Evolutionary conservation across 2,113 vertebrate species (phyloP), one percentile per base, ranked within the genome.

Genomic region (Anarhynchus alexandrinus): DNA sequence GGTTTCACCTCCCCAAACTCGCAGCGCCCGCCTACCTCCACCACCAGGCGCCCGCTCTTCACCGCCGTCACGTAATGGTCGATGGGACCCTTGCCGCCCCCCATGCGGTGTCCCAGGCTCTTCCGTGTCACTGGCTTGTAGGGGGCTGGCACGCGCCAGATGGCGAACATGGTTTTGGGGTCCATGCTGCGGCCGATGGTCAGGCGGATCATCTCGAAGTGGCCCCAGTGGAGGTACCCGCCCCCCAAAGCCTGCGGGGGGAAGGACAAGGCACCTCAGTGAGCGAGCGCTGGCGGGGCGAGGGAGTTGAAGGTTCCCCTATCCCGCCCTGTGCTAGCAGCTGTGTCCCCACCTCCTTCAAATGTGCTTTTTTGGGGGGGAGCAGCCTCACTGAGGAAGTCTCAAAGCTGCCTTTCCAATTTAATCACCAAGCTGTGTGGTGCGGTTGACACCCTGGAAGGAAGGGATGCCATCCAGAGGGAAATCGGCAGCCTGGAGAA

Each of bases 201-300:
- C 58, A 99, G 95, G 61, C 99, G 99, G 29, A 99, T 99, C 99
- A 99, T 99, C 97, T 99, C 99, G 6, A 99, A 97, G 97, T 99
- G 99, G 59, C 99, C 99, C 99, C 99, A 99, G 16, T 98, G 99
- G 34, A 99, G 98, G 95, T 99, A 99, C 2, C 99, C 99, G 0
- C 99, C 99, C 66, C 99, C 99, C 84, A 99, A 17, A 4, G 99
- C 99, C 99, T 99, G 90, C 1, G 45, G 43, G n/a, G 65, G 32
- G 76, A 42, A 51, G 49, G 22, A 51, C 12, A 23, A 12, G 23
- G 49, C 49, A 51, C 49, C 22, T 51, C 49, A 51, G 22, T 23
- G 49, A 12, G 22, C 12, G 49, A 51, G 49, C 49, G 7, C 49
- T 25, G 49, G 49, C 11, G 49, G 22, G 15, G 15, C 8, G 23